Evolutionary conservation across 2,888 invertebrate genomes (phyloP), one percentile per base, ranked within the genome.

Genomic region (Drosophila trichaetosa): DNA sequence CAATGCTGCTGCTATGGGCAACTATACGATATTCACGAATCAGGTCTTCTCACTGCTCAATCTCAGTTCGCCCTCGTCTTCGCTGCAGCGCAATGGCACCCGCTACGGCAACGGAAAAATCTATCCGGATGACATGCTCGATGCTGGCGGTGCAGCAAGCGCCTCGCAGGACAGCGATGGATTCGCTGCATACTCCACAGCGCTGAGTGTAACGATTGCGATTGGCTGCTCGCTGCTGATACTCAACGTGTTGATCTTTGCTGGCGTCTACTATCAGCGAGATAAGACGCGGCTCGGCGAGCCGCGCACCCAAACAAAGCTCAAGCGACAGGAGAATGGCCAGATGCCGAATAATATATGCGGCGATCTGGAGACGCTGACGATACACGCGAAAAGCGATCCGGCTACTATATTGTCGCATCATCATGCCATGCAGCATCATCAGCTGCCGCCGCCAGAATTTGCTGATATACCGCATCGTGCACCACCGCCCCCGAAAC

Each of bases 211-310:
- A 0, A 98, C 98, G 24, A 98, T 99, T 83, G 98, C 98, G 56
- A 98, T 99, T 78, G 99, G 99, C 46, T 98, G 98, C 91, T 98
- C 98, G 6, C 93, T 99, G 69, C 94, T 99, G 29, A 97, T 98
- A 87, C 94, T 99, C 5, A 99, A 99, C 92, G 97, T 98, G 53
- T 94, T 98, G 34, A 98, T 99, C 90, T 98, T 98, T 91, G 98
- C 98, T 62, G 98, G 98, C 5, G 97, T 98, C 1, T 98, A 98
- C 92, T 98, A 98, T 91, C 98, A 98, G 91, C 94, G 97, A 62
- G 97, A 97, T 91, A 97, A 97, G 92, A 96, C 96, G 74, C 94
- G 96, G 79, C 95, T 96, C 94, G 94, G 96, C 94, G 94, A 94
- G 90, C 93, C 93, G 11, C 87, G 93, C 66, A 81, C 90, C 0